A percentile compares a stretch with the other conserved stretches of the same genome.
These are phyloP conservation scores for Atlantisia rogersi DNA, from an alignment of 2,113 vertebrate species.

Conservation along the genomic window DNA sequence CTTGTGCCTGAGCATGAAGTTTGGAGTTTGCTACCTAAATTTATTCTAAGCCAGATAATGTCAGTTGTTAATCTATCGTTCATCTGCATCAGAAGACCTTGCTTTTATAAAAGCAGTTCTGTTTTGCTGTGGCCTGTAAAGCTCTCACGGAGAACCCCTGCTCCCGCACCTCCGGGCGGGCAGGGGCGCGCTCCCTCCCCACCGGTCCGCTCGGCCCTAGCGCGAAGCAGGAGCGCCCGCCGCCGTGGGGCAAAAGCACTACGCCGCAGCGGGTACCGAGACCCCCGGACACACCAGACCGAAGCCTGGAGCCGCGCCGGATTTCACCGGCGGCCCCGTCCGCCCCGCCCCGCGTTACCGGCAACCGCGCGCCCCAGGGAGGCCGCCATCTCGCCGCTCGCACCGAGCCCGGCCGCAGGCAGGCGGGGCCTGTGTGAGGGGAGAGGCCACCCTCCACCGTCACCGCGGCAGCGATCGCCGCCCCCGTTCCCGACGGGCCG, in stretches of 20 bases:
- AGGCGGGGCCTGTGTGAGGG: neutral
- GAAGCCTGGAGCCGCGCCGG: neutral
- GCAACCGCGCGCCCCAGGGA: neutral
- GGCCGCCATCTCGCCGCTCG: neutral
- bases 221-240: neutral
- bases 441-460: neutral
- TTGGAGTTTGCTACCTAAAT: neutral
- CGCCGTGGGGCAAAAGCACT: neutral
- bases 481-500: neutral
- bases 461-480: neutral
- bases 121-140: neutral
- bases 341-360: neutral
- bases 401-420: neutral
- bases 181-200: no score
- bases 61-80: neutral
- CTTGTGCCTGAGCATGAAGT: neutral
- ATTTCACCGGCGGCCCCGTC: neutral
- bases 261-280: neutral
- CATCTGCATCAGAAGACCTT: neutral
- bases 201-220: neutral
- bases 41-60: neutral
- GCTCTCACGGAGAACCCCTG: neutral
- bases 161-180: neutral
- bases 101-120: neutral
- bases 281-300: no score